Evolutionary conservation across 2,797 vertebrate species (phyloP), one percentile per base, ranked within the genome.

Genomic region (Amphiprion clarkii): DNA sequence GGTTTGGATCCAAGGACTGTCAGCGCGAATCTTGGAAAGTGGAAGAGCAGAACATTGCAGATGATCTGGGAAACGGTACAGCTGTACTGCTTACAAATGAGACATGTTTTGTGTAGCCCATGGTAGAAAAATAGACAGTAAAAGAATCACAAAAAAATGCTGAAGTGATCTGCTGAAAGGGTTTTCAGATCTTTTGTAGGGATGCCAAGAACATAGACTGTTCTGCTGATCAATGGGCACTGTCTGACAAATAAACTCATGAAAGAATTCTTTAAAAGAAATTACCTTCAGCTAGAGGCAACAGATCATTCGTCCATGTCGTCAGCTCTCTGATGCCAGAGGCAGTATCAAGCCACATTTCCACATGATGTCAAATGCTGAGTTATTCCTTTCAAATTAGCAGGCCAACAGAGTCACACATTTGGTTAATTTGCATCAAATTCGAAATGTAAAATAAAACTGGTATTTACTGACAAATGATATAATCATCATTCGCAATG

Each of bases 381-480:
- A 86, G 62, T 53, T 33, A 39, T 13, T 60, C n/a, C 17, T 64
- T 71, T 67, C 8, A 79, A 72, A 71, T 67, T 67, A 66, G 63
- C 49, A 65, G 25, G 5, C 52, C 23, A 48, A 54, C 25, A 61
- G 46, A 62, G 61, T 56, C 12, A 74, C 31, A 53, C 29, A 54
- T 65, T 6, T 0, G 6, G 25, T 63, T 51, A 31, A 60, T 33
- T 29, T 39, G 16, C 29, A 48, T 46, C 31, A 23, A 17, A 74
- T 67, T 81, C 48, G 0, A 71, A 71, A 69, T 54, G 1, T 51
- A 57, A 73, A 71, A 59, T 39, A 54, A 49, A 46, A 52, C 5
- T 14, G 9, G 16, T 21, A 56, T 57, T 33, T 2, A 42, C 25
- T 60, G 16, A 62, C 8, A 5, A 52, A 57, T 19, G 11, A 31